A percentile compares a stretch with the other conserved stretches of the same genome.
Evolutionary conservation across 2,888 invertebrate genomes (phyloP).

Genomic region (Anthoptus insignis): DNA sequence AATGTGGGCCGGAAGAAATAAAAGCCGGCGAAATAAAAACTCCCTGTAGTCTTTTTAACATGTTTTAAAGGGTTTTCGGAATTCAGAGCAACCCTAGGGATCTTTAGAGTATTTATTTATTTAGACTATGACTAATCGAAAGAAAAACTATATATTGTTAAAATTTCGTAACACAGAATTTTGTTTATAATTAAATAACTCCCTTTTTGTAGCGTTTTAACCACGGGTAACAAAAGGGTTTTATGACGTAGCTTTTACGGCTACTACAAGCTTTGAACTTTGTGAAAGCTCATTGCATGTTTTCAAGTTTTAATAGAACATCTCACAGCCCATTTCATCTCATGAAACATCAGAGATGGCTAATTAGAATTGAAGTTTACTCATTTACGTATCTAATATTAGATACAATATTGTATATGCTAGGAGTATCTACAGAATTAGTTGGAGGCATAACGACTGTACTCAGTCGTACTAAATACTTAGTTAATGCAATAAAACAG

Average conservation of each 20-base stretch:
- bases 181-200: not conserved
- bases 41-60: too few relatives aligned
- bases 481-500: too few relatives aligned
- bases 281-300: constrained; percentile 11
- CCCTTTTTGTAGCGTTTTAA: not conserved
- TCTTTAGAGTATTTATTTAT: too few relatives aligned
- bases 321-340: constrained; percentile 74
- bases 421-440: not conserved
- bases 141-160: too few relatives aligned
- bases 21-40: too few relatives aligned
- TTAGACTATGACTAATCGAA: too few relatives aligned
- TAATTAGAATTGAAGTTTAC: constrained; percentile 5
- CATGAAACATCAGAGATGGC: constrained; percentile 69
- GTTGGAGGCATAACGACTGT: not conserved
- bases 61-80: too few relatives aligned
- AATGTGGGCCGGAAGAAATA: too few relatives aligned
- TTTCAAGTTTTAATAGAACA: constrained; percentile 13
- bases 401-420: not conserved
- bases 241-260: not conserved
- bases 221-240: constrained; percentile 8
- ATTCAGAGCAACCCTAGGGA: too few relatives aligned
- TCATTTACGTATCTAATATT: not conserved
- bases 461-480: not conserved
- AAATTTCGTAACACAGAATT: too few relatives aligned
- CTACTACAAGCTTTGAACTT: constrained; percentile 19